Conservation (phyloP, 1,140 invertebrate species). For the Dendrolimus kikuchii region DNA sequence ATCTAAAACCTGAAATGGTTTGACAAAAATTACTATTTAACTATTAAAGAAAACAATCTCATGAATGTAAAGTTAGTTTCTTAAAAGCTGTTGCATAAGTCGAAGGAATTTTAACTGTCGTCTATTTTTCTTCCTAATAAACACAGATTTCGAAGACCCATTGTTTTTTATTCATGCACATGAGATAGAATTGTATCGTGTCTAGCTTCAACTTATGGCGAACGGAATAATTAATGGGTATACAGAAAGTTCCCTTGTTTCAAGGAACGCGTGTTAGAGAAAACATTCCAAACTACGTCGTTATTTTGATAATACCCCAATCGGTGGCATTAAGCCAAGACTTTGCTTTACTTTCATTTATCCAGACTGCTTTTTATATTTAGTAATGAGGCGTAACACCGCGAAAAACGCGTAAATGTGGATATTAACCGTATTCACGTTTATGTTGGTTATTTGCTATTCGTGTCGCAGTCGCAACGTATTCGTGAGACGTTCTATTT, state of each 20-base stretch:
- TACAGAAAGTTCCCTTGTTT: constrained; percentile 12
- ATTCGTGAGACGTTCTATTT: constrained; percentile 14
- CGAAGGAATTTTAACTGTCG: no score
- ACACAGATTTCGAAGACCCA: no score
- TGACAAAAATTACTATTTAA: no score
- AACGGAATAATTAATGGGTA: constrained; percentile 6
- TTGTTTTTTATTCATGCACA: no score
- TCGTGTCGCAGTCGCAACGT: constrained; percentile 18
- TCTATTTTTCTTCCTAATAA: no score
- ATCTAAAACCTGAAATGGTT: no score
- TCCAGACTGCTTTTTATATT: constrained; percentile 21
- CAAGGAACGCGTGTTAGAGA: constrained; percentile 16
- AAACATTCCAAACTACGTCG: constrained; percentile 16
- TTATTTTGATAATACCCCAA: constrained; percentile 23
- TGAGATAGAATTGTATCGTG: no score
- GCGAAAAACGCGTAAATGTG: constrained; percentile 17
- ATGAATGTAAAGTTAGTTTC: no score
- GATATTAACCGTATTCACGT: constrained; percentile 23
- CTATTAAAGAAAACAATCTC: no score
- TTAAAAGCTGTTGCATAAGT: no score
- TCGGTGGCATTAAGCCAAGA: constrained; percentile 25
- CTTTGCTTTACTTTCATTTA: constrained; percentile 15
- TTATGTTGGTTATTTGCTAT: constrained; percentile 15
- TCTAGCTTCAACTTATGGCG: neutral
- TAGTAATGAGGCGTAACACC: constrained; percentile 19